phyloP scores from a whole-genome alignment of 2,888 invertebrate genomes.

The Volucella inflata region DNA sequence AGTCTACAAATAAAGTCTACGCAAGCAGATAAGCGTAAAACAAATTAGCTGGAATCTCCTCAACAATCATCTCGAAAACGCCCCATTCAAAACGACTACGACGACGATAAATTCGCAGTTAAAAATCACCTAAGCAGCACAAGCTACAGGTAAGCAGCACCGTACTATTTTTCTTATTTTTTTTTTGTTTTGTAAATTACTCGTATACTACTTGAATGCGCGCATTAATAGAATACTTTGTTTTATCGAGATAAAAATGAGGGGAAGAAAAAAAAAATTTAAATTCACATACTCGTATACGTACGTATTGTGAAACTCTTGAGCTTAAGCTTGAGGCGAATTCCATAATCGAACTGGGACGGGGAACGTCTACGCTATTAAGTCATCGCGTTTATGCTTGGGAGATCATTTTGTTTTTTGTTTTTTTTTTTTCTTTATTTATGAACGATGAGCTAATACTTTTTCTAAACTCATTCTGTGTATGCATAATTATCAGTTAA shows the following conservation, averaged over 20 bases:
- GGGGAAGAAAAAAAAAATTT: background rate
- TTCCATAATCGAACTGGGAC: constrained; percentile 46
- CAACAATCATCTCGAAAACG: constrained; percentile 35
- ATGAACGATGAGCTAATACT: constrained; percentile 68
- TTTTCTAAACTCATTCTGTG: constrained; percentile 8
- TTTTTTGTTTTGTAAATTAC: constrained; percentile 35
- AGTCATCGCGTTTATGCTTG: constrained; percentile 58
- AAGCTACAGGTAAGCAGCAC: constrained; percentile 51
- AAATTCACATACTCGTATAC: background rate
- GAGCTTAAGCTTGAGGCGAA: constrained; percentile 30
- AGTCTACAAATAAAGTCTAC: constrained; percentile 15
- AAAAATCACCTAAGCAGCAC: constrained; percentile 8
- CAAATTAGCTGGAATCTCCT: constrained; percentile 60
- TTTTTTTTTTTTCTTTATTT: constrained; percentile 10
- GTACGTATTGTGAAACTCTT: constrained; percentile 27
- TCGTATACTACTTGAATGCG: constrained; percentile 3
- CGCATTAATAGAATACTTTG: background rate
- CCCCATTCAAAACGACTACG: constrained; percentile 48
- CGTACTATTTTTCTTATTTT: constrained; percentile 14
- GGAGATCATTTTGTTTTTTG: constrained; percentile 47
- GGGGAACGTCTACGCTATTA: constrained; percentile 53
- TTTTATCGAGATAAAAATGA: constrained; percentile 1
- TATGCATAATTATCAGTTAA: constrained; percentile 34
- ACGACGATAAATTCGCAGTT: constrained; percentile 10
- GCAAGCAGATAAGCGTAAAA: background rate